Conservation (phyloP, 2,888 invertebrate species). For the Pristionchus japonicus region DNA sequence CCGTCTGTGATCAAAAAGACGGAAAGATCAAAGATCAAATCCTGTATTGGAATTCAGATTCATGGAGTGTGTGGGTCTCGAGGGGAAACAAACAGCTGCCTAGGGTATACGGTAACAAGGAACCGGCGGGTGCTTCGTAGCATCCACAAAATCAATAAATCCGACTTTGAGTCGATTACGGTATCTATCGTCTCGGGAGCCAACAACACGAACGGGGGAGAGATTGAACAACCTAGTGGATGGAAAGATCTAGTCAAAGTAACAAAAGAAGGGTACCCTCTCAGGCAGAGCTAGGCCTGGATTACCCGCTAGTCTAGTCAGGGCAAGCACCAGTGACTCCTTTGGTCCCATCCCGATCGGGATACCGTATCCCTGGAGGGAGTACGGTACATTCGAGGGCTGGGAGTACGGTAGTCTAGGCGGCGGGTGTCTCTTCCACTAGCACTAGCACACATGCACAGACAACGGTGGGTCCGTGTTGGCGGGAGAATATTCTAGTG, state of each 20-base stretch:
- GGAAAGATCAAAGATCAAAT: slow-evolving; percentile 42
- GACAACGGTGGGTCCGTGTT: neutral
- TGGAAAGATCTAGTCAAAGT: slow-evolving; percentile 32
- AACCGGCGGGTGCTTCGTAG: slow-evolving; percentile 10
- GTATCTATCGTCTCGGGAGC: slow-evolving; percentile 38
- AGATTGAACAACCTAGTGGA: slow-evolving; percentile 4
- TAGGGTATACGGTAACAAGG: slow-evolving; percentile 39
- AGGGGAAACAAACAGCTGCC: slow-evolving; percentile 19
- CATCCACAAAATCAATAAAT: slow-evolving; percentile 39
- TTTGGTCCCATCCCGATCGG: neutral
- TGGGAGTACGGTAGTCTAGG: neutral
- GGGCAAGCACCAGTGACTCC: slow-evolving; percentile 27
- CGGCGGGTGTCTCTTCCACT: slow-evolving; percentile 34
- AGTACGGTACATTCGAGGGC: neutral
- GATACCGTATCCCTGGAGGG: neutral
- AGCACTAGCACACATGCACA: slow-evolving; percentile 41
- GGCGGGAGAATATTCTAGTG: neutral
- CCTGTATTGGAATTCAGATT: slow-evolving; percentile 37
- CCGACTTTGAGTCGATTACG: slow-evolving; percentile 37
- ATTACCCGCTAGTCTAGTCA: slow-evolving; percentile 38
- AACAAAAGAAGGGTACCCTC: slow-evolving; percentile 9
- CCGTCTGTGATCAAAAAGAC: slow-evolving; percentile 7
- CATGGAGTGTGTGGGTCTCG: slow-evolving; percentile 31
- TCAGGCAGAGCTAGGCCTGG: too few species aligned
- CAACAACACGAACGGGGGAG: neutral